Evolutionary conservation across 2,113 vertebrate genomes (phyloP).

Genomic region (Python bivittatus): DNA sequence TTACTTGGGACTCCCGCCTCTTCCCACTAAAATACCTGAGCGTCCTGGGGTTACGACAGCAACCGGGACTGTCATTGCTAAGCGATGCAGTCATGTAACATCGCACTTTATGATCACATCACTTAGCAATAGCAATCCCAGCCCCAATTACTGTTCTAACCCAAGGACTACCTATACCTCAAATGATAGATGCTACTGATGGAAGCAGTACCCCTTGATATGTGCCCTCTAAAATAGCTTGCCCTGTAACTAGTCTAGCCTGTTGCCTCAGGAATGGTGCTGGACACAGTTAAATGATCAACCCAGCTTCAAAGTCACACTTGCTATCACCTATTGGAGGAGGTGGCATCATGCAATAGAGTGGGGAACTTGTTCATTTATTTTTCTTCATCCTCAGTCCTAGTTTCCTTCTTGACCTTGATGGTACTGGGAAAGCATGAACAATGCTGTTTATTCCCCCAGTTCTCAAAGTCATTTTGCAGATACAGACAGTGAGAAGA

Average conservation of each 20-base stretch:
- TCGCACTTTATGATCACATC: too few species aligned
- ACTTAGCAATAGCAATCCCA: too few species aligned
- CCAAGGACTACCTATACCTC: too few species aligned
- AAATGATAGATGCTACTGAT: too few species aligned
- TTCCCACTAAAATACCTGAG: too few species aligned
- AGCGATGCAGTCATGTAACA: too few species aligned
- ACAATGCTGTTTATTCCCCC: neutral
- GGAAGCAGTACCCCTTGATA: too few species aligned
- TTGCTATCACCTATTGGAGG: neutral
- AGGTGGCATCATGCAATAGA: rapidly evolving
- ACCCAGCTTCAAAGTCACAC: neutral
- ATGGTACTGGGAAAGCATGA: neutral
- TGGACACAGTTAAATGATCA: neutral
- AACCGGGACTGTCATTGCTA: too few species aligned
- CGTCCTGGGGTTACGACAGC: too few species aligned
- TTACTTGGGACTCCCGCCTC: too few species aligned
- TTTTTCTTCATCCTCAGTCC: neutral
- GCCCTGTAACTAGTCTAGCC: neutral
- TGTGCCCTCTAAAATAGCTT: too few species aligned
- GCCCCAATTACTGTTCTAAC: too few species aligned
- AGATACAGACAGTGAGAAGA: neutral
- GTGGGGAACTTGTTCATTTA: neutral
- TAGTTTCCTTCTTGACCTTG: neutral
- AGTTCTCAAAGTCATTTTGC: neutral
- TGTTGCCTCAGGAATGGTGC: neutral